Evolutionary conservation across 2,888 invertebrate genomes (phyloP).

Genomic region (Cenopis cana): DNA sequence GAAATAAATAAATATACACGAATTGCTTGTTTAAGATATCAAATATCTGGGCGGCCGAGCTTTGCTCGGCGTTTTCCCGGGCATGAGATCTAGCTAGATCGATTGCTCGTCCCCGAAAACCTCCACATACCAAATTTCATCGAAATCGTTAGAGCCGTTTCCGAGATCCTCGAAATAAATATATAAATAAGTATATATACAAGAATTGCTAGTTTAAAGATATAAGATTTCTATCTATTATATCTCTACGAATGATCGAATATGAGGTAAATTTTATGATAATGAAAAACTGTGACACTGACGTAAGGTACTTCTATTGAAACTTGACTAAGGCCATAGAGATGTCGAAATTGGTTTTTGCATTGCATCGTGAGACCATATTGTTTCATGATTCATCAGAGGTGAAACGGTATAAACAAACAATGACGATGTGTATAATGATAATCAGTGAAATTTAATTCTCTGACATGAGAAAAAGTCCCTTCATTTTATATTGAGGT

Average conservation of each 20-base stretch:
- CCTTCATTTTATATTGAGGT: conserved; percentile 23
- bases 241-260: too few species aligned
- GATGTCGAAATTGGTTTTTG: conserved; percentile 29
- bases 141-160: too few species aligned
- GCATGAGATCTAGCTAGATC: too few species aligned
- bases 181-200: too few species aligned
- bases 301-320: neutral
- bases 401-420: conserved; percentile 45
- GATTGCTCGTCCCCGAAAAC: too few species aligned
- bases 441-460: conserved; percentile 47
- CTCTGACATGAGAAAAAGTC: conserved; percentile 35
- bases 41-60: too few species aligned
- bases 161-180: too few species aligned
- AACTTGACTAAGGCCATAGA: neutral
- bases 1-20: too few species aligned
- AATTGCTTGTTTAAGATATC: too few species aligned
- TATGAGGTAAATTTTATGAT: neutral
- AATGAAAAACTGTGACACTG: neutral
- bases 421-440: conserved; percentile 41
- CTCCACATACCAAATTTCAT: too few species aligned
- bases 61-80: too few species aligned
- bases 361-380: conserved; percentile 38
- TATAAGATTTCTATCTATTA: neutral
- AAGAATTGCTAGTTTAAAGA: too few species aligned
- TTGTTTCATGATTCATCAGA: conserved; percentile 34